phyloP scores from a whole-genome alignment of 2,797 vertebrate genomes.

The Salarias fasciatus region DNA sequence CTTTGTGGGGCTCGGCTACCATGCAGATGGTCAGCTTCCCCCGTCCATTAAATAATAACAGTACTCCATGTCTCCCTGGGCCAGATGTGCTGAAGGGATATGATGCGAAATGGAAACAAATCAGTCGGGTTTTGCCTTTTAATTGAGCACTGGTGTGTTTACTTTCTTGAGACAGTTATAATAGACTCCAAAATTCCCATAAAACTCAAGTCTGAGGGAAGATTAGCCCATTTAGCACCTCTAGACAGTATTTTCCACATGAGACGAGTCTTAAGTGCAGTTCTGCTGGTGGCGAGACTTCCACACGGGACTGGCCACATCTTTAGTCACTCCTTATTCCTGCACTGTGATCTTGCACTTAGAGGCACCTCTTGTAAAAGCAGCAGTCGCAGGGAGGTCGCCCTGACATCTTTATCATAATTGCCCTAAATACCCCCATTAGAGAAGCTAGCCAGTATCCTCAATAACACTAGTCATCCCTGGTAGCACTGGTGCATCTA shows the following conservation, averaged over 20 bases:
- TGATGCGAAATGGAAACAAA: conserved; percentile 71
- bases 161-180: conserved; percentile 68
- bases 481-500: conserved; percentile 84
- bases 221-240: conserved; percentile 77
- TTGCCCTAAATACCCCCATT: conserved; percentile 86
- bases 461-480: conserved; percentile 84
- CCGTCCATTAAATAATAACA: conserved; percentile 79
- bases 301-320: conserved; percentile 67
- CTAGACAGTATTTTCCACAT: conserved; percentile 68
- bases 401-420: conserved; percentile 85
- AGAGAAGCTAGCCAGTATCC: conserved; percentile 79
- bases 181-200: conserved; percentile 64
- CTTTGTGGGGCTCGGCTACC: conserved; percentile 82
- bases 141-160: conserved; percentile 74
- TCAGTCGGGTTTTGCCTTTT: conserved; percentile 64
- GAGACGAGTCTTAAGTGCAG: conserved; percentile 76
- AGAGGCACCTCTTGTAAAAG: conserved; percentile 72
- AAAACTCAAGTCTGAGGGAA: conserved; percentile 63
- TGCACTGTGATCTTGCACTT: conserved; percentile 76
- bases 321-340: conserved; percentile 75
- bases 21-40: conserved; percentile 82
- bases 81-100: conserved; percentile 78
- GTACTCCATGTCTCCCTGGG: conserved; percentile 63
- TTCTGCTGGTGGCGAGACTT: conserved; percentile 68
- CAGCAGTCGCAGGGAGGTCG: conserved; percentile 74